phyloP scores from a whole-genome alignment of 2,113 vertebrate species.

The Benthochromis sp. region DNA sequence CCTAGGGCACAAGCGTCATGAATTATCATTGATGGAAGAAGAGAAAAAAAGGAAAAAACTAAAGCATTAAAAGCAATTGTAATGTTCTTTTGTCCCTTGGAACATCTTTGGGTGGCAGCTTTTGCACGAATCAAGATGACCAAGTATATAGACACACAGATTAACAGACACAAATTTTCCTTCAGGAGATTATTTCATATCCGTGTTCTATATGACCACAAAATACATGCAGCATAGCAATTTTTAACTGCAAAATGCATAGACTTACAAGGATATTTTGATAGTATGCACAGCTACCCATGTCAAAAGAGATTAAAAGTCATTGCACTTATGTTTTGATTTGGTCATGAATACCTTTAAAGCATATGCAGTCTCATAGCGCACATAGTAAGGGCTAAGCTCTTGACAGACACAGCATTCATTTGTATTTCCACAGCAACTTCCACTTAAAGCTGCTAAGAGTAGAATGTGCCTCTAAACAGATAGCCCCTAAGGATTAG shows the following conservation, averaged over 20 bases:
- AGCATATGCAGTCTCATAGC: conserved; percentile 32
- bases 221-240: not conserved
- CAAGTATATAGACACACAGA: not conserved
- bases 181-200: not conserved
- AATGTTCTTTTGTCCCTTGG: conserved; percentile 11
- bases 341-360: conserved; percentile 25
- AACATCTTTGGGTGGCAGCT: not conserved
- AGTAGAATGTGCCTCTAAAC: conserved; percentile 57
- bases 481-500: conserved; percentile 60
- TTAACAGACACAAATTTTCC: conserved; percentile 5
- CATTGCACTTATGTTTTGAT: not conserved
- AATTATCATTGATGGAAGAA: not conserved
- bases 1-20: conserved; percentile 9
- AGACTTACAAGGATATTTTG: not conserved
- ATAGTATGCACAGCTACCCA: not conserved
- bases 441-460: conserved; percentile 54
- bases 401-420: conserved; percentile 29
- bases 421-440: conserved; percentile 52
- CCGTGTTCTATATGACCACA: not conserved
- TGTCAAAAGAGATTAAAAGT: conserved; percentile 19
- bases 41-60: not conserved
- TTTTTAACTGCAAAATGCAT: not conserved
- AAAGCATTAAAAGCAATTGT: not conserved
- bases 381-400: conserved; percentile 10
- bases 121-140: not conserved